Percentiles rank a stretch among this genome's conserved stretches.
These are phyloP conservation scores for Resseliella maxima DNA, from an alignment of 2,888 invertebrate genomes.

Conservation along the genomic window DNA sequence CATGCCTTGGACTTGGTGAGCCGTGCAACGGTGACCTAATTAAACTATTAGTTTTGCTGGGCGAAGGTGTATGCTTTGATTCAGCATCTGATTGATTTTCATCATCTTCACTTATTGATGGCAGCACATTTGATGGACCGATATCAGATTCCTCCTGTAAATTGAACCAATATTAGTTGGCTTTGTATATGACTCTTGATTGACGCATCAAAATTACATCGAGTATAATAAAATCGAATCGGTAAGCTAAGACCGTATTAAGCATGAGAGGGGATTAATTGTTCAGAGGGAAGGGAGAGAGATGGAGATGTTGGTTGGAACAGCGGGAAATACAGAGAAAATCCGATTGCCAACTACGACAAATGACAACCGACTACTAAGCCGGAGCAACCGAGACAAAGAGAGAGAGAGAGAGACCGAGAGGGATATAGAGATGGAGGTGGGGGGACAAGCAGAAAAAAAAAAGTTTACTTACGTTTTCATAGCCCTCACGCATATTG, in stretches of 20 bases:
- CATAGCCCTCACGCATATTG: constrained; percentile 92
- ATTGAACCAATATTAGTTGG: not conserved
- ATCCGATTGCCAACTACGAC: not conserved
- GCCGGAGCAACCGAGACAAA: not conserved
- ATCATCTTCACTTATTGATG: constrained; percentile 95
- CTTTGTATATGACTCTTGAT: not conserved
- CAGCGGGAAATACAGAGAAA: no score
- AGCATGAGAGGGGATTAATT: no score
- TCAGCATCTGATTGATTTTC: constrained; percentile 84
- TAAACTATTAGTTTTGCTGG: constrained; percentile 73
- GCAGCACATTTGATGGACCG: constrained; percentile 73
- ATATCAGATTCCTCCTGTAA: constrained; percentile 64
- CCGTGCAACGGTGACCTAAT: constrained; percentile 70
- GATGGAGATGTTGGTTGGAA: no score
- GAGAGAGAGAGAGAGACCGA: constrained; percentile 40
- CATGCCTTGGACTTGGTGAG: constrained; percentile 73
- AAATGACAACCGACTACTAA: not conserved
- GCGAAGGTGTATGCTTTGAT: constrained; percentile 67
- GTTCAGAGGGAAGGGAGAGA: no score
- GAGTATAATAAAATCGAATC: not conserved
- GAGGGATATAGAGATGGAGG: constrained; percentile 3
- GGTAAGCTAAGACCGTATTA: no score
- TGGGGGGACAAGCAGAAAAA: no score
- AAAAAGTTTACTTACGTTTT: constrained; percentile 72
- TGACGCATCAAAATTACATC: not conserved